phyloP scores from a whole-genome alignment of 2,113 vertebrate genomes.

The Pachyramphus minor region DNA sequence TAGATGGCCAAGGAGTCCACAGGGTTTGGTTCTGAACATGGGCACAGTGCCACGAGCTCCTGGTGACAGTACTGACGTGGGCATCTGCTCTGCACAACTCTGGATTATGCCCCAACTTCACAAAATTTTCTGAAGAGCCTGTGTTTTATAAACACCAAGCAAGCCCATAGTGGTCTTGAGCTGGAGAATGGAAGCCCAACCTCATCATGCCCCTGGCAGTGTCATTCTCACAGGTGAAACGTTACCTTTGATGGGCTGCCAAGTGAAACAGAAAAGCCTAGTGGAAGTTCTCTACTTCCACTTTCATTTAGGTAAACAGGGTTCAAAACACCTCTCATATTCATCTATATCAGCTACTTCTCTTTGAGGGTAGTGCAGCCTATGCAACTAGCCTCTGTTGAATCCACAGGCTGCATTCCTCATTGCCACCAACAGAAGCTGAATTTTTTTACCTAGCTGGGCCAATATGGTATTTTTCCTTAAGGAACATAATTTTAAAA shows the following conservation, averaged over 20 bases:
- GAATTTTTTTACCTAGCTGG: neutral
- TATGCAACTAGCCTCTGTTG: neutral
- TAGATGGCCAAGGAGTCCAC: neutral
- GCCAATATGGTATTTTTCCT: neutral
- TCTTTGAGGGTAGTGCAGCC: neutral
- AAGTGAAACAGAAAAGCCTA: neutral
- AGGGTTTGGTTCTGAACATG: accelerated
- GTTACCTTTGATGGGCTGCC: neutral
- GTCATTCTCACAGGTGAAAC: neutral
- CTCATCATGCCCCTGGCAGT: neutral
- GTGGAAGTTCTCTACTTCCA: neutral
- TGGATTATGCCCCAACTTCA: neutral
- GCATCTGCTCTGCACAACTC: neutral
- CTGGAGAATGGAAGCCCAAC: neutral
- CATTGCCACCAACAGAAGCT: neutral
- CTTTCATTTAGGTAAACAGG: neutral
- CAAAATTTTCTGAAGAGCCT: neutral
- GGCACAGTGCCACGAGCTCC: neutral
- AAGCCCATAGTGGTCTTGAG: neutral
- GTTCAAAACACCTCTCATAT: neutral
- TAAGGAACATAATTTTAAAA: neutral
- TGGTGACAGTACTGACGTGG: neutral
- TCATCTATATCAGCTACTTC: neutral
- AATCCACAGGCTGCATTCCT: neutral
- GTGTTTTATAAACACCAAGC: neutral